Base-by-base conservation (phyloP, 2,888 invertebrate genomes). In the Baronia brevicornis region DNA sequence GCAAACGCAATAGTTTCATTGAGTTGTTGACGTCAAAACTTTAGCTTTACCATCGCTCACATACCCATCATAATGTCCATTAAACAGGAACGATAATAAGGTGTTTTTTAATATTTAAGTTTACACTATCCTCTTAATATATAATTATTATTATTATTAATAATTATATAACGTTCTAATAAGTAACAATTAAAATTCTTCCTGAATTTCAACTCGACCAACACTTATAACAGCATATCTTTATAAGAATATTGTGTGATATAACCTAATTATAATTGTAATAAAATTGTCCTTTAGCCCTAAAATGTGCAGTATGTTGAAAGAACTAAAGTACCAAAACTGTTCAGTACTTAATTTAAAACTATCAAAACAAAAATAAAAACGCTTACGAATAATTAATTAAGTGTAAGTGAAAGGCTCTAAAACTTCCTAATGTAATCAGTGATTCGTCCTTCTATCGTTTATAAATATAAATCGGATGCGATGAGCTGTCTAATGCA, bases 201-300 rank as follows among this genome's bases (percentile, higher is more conserved):
- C 67, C 62, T 55, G 62, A 64, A 66, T 68, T 69, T 67, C 54
- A 62, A 71, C 57, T 59, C 64, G 82, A 84, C 82, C 82, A 82
- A 82, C 73, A 79, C 82, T 84, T 80, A 60, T 54, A 65, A 69
- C 72, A 70, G 80, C 82, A 82, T 82, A 82, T 82, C 79, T 77
- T 65, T 73, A 43, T 74, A 82, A 82, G 82, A 71, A 72, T 69
- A 75, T 62, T 71, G 80, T 84, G 82, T 82, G 82, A 82, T 84
- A 80, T 75, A 75, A 69, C 74, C 74, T 80, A 75, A 75, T 68
- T 75, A 61, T 78, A 73, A 71, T 68, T 75, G 61, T 78, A 73
- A 71, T 64, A 59, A 68, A 61, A 51, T 64, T 69, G 70, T 75
- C 73, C 73, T 74, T 68, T 54, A 62, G 60, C 54, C 70, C 74